phyloP scores from a whole-genome alignment of 1,140 invertebrate species.

The Zophobas atratus region DNA sequence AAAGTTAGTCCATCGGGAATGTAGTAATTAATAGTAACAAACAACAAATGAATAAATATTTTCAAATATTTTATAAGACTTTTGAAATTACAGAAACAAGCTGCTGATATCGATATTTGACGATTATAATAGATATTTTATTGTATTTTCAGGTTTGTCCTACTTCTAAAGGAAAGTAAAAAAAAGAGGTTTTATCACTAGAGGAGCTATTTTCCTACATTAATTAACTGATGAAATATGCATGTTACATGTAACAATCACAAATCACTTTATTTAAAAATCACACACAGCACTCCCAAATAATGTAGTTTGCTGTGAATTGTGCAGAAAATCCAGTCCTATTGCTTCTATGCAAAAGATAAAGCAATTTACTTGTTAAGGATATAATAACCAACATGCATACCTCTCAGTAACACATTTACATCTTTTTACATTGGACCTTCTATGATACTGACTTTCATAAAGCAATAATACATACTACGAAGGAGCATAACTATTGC shows the following conservation, averaged over 20 bases:
- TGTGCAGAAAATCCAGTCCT: conserved; percentile 9
- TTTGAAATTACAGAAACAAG: conserved; percentile 28
- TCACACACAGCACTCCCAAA: conserved; percentile 4
- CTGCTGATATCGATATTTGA: conserved; percentile 22
- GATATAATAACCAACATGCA: conserved; percentile 10
- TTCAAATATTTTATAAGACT: conserved; percentile 7
- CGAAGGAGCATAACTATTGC: conserved; percentile 82
- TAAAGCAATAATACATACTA: conserved; percentile 89
- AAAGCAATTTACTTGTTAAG: conserved; percentile 8
- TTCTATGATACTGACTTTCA: conserved; percentile 91
- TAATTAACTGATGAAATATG: conserved; percentile 26
- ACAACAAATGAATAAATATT: conserved; percentile 35
- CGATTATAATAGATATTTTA: conserved; percentile 24
- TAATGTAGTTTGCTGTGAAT: conserved; percentile 1
- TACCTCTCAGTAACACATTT: conserved; percentile 31
- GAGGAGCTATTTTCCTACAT: conserved; percentile 31
- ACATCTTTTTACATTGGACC: conserved; percentile 78
- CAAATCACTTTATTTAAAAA: not conserved
- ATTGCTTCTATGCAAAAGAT: conserved; percentile 3
- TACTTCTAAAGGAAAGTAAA: conserved; percentile 28
- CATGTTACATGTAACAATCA: not conserved
- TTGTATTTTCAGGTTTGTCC: conserved; percentile 29
- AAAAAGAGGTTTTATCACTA: conserved; percentile 25
- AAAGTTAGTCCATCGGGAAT: conserved; percentile 37
- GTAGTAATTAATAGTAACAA: conserved; percentile 20